phyloP scores from a whole-genome alignment of 2,888 invertebrate species.

The Scaptomyza flava region DNA sequence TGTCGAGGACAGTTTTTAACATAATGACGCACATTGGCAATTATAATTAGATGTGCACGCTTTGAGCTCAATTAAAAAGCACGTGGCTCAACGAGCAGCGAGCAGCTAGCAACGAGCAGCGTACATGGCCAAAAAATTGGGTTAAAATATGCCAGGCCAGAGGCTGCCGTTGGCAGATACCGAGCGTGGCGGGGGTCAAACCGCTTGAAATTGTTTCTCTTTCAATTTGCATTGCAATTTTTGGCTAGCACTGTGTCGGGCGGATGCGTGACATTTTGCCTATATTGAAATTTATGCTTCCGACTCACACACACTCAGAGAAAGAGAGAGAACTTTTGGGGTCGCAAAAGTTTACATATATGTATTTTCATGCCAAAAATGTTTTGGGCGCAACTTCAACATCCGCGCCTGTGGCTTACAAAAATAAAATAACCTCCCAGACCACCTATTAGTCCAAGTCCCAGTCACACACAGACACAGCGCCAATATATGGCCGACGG shows the following conservation, averaged over 20 bases:
- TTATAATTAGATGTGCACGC: conserved; percentile 74
- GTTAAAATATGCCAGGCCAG: conserved; percentile 65
- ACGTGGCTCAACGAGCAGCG: conserved; percentile 57
- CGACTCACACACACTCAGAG: conserved; percentile 64
- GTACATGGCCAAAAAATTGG: conserved; percentile 59
- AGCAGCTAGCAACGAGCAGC: conserved; percentile 39
- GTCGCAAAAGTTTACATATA: conserved; percentile 59
- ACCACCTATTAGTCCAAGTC: background rate
- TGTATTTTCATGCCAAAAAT: conserved; percentile 63
- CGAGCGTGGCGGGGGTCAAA: conserved; percentile 24
- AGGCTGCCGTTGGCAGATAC: conserved; percentile 1
- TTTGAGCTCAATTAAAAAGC: conserved; percentile 68
- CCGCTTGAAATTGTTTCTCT: conserved; percentile 62
- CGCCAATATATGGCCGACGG: conserved; percentile 43
- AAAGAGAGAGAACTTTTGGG: conserved; percentile 43
- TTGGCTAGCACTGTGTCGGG: conserved; percentile 27
- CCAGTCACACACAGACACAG: background rate
- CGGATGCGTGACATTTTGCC: conserved; percentile 72
- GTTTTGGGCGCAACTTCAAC: conserved; percentile 44
- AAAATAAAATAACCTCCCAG: background rate
- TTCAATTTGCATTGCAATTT: conserved; percentile 68
- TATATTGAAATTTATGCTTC: conserved; percentile 77
- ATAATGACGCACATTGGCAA: conserved; percentile 48
- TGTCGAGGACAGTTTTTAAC: background rate
- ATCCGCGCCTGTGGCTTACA: conserved; percentile 56